phyloP scores from a whole-genome alignment of 2,888 invertebrate genomes.

The Ptilodon capucinus region DNA sequence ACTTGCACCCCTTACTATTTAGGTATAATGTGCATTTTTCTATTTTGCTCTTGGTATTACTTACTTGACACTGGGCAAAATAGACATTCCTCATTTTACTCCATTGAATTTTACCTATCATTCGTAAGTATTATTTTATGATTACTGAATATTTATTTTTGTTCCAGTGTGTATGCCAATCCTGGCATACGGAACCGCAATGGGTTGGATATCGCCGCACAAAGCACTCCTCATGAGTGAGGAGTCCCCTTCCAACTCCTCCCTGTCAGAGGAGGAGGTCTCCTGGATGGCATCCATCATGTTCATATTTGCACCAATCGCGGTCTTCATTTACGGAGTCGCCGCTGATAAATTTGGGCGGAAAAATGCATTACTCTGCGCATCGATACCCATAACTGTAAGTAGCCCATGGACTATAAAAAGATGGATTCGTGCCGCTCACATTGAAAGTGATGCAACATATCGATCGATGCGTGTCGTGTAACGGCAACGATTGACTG shows the following conservation, averaged over 20 bases:
- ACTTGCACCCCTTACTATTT: no score
- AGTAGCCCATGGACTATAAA: no score
- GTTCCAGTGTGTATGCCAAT: conserved; percentile 80
- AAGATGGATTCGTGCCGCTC: no score
- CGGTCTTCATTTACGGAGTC: conserved; percentile 78
- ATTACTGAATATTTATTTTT: conserved; percentile 9
- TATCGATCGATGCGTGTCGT: no score
- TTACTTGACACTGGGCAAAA: no score
- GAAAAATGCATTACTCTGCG: conserved; percentile 68
- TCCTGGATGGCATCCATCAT: conserved; percentile 83
- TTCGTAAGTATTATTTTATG: no score
- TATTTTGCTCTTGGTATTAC: no score
- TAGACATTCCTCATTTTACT: no score
- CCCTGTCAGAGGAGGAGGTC: conserved; percentile 68
- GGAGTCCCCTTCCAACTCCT: conserved; percentile 55
- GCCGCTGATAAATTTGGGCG: conserved; percentile 78
- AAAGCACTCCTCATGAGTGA: conserved; percentile 72
- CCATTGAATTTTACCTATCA: no score
- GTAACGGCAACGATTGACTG: no score
- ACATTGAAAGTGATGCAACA: no score
- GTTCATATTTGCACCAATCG: conserved; percentile 80
- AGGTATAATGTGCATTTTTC: no score
- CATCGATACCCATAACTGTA: conserved; percentile 66
- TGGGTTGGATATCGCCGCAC: conserved; percentile 83
- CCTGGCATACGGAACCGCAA: conserved; percentile 77